Evolutionary conservation across 2,797 vertebrate genomes (phyloP), one percentile per base, ranked within the genome.

Genomic region (Sylvilagus floridanus): DNA sequence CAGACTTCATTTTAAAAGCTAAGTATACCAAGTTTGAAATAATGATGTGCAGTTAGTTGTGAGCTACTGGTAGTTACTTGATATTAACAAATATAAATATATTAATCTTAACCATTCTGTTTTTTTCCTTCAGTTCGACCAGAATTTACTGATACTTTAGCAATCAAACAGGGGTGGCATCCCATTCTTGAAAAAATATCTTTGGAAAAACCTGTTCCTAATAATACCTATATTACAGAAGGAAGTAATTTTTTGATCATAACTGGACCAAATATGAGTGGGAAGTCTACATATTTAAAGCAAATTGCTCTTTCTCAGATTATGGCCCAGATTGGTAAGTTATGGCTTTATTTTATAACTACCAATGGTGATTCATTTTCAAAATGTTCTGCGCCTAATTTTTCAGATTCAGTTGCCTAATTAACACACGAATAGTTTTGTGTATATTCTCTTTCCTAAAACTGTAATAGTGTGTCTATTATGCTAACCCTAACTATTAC

Each of bases 201-300:
- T 89, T 62, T 99, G 96, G 99, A 99, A 96, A 99, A 99, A 98
- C 99, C 99, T 26, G 97, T 99, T 52, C 98, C 99, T 19, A 99
- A 99, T 97, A 99, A 99, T 97, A 99, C 98, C 0, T 99, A 99
- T 93, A 98, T 99, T 97, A 99, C 99, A 14, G 99, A 99, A 97
- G 99, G 99, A 93, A 99, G 98, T 98, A 99, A 99, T 98, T 99
- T 99, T 97, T 97, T 99, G 95, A 99, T 99, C 96, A 98, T 99
- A 97, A 99, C 99, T 42, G 99, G 99, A 94, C 99, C 99, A 93
- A 99, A 99, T 97, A 99, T 99, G 99, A 99, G 99, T 89, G 99
- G 99, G 93, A 99, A 99, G 96, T 99, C 99, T 93, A 99, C 99
- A 1, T 99, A 99, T 97, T 98, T 99, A 94, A 99, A 99, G 97